These are phyloP conservation scores for Callaeas wilsoni DNA, from an alignment of 2,113 vertebrate genomes.

Conservation along the genomic window DNA sequence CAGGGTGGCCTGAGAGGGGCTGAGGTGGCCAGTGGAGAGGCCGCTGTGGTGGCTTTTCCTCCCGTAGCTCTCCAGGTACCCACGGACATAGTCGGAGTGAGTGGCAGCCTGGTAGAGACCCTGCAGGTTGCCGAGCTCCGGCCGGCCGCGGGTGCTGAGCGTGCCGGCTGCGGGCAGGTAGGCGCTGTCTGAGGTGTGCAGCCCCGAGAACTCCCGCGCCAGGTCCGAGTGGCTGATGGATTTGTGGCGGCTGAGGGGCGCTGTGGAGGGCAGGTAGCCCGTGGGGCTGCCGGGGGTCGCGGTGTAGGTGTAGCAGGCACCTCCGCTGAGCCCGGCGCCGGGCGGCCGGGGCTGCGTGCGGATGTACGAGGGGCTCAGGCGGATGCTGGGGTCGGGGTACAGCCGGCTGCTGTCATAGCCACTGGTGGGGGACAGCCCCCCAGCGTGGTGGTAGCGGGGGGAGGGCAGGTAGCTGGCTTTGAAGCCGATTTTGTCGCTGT, in stretches of 20 bases:
- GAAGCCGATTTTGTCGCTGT: constrained; percentile 80
- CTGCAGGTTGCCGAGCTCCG: constrained; percentile 61
- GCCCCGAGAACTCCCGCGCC: constrained; percentile 81
- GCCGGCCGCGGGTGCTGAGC: constrained; percentile 24
- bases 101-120: constrained; percentile 62
- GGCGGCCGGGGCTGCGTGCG: constrained; percentile 69
- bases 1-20: constrained; percentile 20
- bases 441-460: constrained; percentile 55
- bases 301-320: constrained; percentile 32
- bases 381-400: constrained; percentile 73
- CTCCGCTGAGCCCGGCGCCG: constrained; percentile 73
- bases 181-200: constrained; percentile 67
- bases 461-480: constrained; percentile 78
- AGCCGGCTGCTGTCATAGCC: constrained; percentile 75
- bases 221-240: constrained; percentile 90
- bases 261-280: constrained; percentile 62
- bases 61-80: constrained; percentile 65
- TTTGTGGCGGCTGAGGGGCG: constrained; percentile 79
- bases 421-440: constrained; percentile 71
- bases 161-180: neutral
- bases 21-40: neutral
- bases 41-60: constrained; percentile 29
- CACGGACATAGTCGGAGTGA: constrained; percentile 44
- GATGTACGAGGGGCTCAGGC: constrained; percentile 70
- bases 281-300: constrained; percentile 70